Conservation (phyloP, 2,797 vertebrate genomes). For the Centroberyx gerrardi region DNA sequence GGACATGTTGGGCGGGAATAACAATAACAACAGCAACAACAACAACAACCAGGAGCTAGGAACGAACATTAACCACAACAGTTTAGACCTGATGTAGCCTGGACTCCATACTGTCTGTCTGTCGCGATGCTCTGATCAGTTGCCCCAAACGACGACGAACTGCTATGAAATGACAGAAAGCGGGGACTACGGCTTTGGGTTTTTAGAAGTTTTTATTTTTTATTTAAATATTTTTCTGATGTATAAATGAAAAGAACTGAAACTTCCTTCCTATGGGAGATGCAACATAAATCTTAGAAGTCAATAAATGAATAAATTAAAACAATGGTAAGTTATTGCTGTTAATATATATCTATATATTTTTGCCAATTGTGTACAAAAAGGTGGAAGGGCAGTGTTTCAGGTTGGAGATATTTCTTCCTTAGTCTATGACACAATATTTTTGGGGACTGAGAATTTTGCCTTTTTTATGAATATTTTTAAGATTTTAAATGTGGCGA, state of each 20-base stretch:
- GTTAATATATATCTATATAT: conserved; percentile 89
- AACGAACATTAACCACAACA: conserved; percentile 92
- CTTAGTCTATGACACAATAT: conserved; percentile 86
- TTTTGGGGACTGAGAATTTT: conserved; percentile 88
- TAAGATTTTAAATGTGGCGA: conserved; percentile 89
- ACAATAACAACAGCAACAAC: conserved; percentile 56
- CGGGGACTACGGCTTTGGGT: conserved; percentile 67
- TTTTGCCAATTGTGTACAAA: conserved; percentile 90
- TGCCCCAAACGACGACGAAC: conserved; percentile 74
- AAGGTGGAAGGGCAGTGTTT: conserved; percentile 83
- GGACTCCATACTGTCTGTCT: conserved; percentile 67
- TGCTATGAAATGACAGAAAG: conserved; percentile 63
- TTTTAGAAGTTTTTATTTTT: conserved; percentile 89
- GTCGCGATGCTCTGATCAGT: conserved; percentile 68
- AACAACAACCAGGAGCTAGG: conserved; percentile 92
- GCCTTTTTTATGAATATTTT: conserved; percentile 90
- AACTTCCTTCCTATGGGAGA: conserved; percentile 91
- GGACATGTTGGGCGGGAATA: conserved; percentile 91
- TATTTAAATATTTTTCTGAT: conserved; percentile 97
- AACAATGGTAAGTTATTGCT: conserved; percentile 92
- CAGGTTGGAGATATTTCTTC: conserved; percentile 85
- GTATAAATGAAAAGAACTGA: conserved; percentile 87
- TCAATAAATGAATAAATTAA: conserved; percentile 89
- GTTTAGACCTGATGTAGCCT: conserved; percentile 96
- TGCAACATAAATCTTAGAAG: conserved; percentile 87